Percentiles rank a stretch among this genome's conserved stretches.
Evolutionary conservation across 1,140 invertebrate genomes (phyloP).

Genomic region (Danaus melanippus): DNA sequence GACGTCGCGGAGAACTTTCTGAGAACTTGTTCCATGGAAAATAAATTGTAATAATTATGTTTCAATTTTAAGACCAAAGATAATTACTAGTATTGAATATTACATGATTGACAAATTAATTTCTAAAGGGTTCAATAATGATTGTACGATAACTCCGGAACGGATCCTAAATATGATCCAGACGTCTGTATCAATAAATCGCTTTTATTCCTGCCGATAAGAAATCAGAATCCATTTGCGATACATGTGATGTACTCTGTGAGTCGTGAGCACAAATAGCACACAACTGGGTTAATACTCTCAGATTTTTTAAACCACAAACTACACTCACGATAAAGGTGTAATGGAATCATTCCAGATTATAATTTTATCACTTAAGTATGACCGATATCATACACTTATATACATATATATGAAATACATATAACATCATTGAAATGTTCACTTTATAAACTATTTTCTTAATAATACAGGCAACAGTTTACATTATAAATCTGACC

Average conservation of each 20-base stretch:
- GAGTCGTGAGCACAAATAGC: constrained; percentile 28
- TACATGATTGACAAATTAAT: too few species aligned
- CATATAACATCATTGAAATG: background rate
- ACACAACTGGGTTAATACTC: constrained; percentile 40
- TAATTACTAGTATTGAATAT: too few species aligned
- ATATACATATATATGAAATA: constrained; percentile 2
- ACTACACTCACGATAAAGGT: constrained; percentile 8
- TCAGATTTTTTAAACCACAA: constrained; percentile 29
- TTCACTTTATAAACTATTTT: constrained; percentile 5
- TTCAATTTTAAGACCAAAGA: too few species aligned
- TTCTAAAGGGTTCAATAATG: too few species aligned
- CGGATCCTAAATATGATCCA: background rate
- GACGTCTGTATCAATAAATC: constrained; percentile 11
- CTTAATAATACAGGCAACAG: constrained; percentile 27
- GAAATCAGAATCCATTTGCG: constrained; percentile 21
- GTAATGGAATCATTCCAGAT: background rate
- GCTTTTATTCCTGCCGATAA: constrained; percentile 15
- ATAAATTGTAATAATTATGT: too few species aligned
- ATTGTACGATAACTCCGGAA: too few species aligned
- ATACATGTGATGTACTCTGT: constrained; percentile 19
- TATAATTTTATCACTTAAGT: too few species aligned
- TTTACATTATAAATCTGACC: constrained; percentile 32
- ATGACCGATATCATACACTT: background rate
- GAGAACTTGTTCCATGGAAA: too few species aligned
- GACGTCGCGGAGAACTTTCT: too few species aligned